A percentile compares a stretch with the other conserved stretches of the same genome.
Evolutionary conservation across 1,140 invertebrate species (phyloP).

Genomic region (Littorina saxatilis): DNA sequence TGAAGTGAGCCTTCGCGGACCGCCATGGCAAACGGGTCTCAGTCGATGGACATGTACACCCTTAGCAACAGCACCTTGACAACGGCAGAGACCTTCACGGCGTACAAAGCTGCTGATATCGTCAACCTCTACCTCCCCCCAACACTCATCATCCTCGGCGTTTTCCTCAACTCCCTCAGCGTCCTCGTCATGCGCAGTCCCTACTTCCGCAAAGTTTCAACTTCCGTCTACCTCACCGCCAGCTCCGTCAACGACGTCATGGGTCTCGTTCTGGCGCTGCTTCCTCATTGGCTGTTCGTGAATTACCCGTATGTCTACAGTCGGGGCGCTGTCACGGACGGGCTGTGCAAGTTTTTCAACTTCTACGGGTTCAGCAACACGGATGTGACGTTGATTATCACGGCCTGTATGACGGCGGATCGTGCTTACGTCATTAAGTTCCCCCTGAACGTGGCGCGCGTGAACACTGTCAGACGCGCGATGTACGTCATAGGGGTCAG

Average conservation of each 20-base stretch:
- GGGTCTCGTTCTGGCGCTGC: constrained; percentile 54
- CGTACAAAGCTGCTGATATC: constrained; percentile 8
- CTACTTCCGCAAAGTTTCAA: constrained; percentile 59
- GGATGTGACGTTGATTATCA: constrained; percentile 62
- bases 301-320: constrained; percentile 53
- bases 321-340: constrained; percentile 40
- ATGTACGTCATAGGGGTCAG: constrained; percentile 46
- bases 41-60: too few relatives aligned
- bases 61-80: neutral
- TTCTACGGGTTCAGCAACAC: constrained; percentile 64
- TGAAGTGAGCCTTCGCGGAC: too few relatives aligned
- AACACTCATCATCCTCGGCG: constrained; percentile 56
- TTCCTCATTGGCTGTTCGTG: constrained; percentile 63
- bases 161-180: constrained; percentile 53
- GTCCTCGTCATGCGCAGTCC: constrained; percentile 60
- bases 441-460: constrained; percentile 49
- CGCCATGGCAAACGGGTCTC: too few relatives aligned
- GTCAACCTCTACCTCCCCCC: constrained; percentile 48
- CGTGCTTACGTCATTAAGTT: constrained; percentile 58
- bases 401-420: constrained; percentile 61
- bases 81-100: neutral
- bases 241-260: constrained; percentile 58
- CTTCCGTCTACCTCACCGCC: constrained; percentile 58
- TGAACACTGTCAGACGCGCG: constrained; percentile 52
- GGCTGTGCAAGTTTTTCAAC: constrained; percentile 65